These are phyloP conservation scores for Cyaniris semiargus DNA, from an alignment of 2,888 invertebrate genomes.

Conservation along the genomic window DNA sequence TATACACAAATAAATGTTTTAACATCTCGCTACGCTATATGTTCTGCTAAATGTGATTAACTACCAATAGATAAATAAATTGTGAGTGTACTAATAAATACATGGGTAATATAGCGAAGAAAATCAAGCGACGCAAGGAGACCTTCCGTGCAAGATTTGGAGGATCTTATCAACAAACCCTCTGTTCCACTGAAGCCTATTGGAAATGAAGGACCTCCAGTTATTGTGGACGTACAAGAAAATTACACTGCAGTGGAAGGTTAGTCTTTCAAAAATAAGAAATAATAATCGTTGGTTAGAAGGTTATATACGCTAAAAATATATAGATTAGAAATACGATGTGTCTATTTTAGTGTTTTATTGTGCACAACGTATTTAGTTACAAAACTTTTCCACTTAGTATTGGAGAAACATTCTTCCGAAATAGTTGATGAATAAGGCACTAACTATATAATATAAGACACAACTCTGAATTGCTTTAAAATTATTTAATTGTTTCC, in stretches of 20 bases:
- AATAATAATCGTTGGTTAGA: not conserved
- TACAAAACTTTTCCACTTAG: not conserved
- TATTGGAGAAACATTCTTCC: not conserved
- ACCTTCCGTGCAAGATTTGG: slow-evolving; percentile 93
- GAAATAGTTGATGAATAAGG: not conserved
- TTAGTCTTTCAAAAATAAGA: slow-evolving; percentile 54
- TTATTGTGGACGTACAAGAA: slow-evolving; percentile 95
- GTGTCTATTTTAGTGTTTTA: too few relatives aligned
- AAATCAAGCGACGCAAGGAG: slow-evolving; percentile 94
- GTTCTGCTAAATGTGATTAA: slow-evolving; percentile 33
- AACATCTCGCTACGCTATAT: slow-evolving; percentile 12
- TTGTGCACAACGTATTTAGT: not conserved
- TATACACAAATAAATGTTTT: not conserved
- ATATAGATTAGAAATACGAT: not conserved
- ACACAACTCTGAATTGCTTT: not conserved
- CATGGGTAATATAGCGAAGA: slow-evolving; percentile 82
- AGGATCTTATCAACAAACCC: slow-evolving; percentile 94
- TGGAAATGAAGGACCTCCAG: slow-evolving; percentile 91
- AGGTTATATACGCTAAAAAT: not conserved
- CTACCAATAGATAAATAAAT: not conserved
- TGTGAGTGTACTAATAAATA: slow-evolving; percentile 22
- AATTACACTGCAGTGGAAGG: slow-evolving; percentile 98
- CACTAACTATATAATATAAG: not conserved
- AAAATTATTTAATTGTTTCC: not conserved
- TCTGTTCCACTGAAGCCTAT: slow-evolving; percentile 92